Evolutionary conservation across 1,140 invertebrate genomes (phyloP).

Genomic region (Anadara kagoshimensis): DNA sequence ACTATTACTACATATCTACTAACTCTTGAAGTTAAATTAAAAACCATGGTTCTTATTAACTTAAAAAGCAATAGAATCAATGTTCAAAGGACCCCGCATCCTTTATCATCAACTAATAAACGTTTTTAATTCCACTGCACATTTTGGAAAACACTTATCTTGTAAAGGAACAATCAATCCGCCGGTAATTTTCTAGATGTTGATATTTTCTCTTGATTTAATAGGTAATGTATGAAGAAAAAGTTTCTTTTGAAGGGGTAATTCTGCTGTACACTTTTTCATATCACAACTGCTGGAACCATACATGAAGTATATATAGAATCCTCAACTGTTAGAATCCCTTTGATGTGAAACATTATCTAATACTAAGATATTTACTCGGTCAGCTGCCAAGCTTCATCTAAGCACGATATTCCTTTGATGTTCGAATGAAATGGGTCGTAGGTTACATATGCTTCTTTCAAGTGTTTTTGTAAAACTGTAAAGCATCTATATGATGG

Average conservation of each 20-base stretch:
- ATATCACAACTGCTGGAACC: constrained; percentile 10
- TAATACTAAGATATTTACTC: constrained; percentile 14
- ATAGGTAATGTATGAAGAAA: background rate
- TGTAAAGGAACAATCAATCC: background rate
- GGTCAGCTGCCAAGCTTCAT: constrained; percentile 35
- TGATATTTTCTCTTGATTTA: constrained; percentile 9
- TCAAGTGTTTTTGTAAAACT: constrained; percentile 24
- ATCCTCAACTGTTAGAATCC: constrained; percentile 10
- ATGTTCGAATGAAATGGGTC: constrained; percentile 51
- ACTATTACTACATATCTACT: too few species aligned
- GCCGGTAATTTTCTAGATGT: background rate
- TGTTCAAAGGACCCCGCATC: too few species aligned
- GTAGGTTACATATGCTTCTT: constrained; percentile 36
- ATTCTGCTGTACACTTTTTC: constrained; percentile 8
- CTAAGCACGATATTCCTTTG: constrained; percentile 40
- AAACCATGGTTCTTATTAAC: too few species aligned
- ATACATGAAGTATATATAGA: constrained; percentile 18
- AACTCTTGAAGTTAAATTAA: too few species aligned
- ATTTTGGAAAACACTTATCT: constrained; percentile 24
- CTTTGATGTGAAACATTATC: constrained; percentile 57
- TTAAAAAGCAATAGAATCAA: too few species aligned
- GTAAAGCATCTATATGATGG: constrained; percentile 13
- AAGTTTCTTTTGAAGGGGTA: constrained; percentile 8
- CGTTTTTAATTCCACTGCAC: constrained; percentile 8
- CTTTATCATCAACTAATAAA: too few species aligned